Evolutionary conservation across 2,888 invertebrate species (phyloP), one percentile per base, ranked within the genome.

Genomic region (Helicoverpa assulta): DNA sequence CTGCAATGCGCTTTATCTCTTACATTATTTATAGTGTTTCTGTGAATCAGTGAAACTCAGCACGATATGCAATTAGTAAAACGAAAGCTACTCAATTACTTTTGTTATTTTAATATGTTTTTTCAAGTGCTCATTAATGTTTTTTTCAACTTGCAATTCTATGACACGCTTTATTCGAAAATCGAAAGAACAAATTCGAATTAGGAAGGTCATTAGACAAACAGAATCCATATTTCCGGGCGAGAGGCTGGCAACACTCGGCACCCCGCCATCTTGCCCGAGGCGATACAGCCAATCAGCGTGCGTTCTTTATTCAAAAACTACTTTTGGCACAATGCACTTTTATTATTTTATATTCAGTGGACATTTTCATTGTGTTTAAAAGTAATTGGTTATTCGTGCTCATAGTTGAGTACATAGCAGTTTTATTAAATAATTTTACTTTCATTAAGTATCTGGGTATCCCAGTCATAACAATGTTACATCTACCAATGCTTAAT

Each of bases 251-350:
- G 90, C 90, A 92, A 91, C 92, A 91, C 88, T 91, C 85, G 92
- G 91, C 94, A 91, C 95, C 94, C 95, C 93, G 92, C 91, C 91
- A 92, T 92, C 89, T 91, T 85, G 95, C 95, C 95, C 78, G 88
- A 85, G 95, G 95, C 95, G 80, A 92, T 91, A 84, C 81, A 86
- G 89, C 94, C 94, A 94, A 94, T 94, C 90, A 89, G 88, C 87
- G 89, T 86, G 83, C 88, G 91, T 91, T 92, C 92, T 92, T 90
- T 90, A 93, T 94, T 93, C 89, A 90, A 94, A 91, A 90, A 82
- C 85, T 87, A 83, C 88, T 88, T 84, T 87, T 87, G 82, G 80
- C 80, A 91, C 90, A 91, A 91, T 91, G 85, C 82, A 78, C 90
- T 89, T 88, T 89, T 33, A 33, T 33, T 33, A 40, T 40, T 47